Percentiles rank a stretch among this genome's conserved stretches.
Conservation (phyloP, 1,140 invertebrate species). For the Bactericera cockerelli region DNA sequence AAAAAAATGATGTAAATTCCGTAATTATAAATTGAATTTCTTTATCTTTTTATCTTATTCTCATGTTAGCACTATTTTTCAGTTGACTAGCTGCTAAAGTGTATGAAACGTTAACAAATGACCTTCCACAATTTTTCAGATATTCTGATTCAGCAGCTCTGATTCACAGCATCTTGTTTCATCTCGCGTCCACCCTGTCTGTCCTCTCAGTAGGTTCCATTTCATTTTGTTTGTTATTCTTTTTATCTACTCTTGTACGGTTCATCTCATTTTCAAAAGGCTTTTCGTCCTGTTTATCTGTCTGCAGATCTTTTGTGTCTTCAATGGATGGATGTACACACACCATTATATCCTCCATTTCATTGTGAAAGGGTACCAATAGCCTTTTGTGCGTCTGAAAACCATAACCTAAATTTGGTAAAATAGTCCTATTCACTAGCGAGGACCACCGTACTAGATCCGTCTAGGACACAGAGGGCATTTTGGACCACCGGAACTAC, state of each 20-base stretch:
- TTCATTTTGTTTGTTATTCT: not conserved
- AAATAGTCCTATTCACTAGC: not conserved
- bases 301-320: not conserved
- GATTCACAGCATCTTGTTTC: not conserved
- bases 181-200: not conserved
- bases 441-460: too few species aligned
- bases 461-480: too few species aligned
- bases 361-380: not conserved
- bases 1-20: too few species aligned
- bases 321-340: not conserved
- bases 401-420: slow-evolving; percentile 6
- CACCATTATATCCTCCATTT: not conserved
- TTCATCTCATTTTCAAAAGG: not conserved
- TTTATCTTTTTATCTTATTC: too few species aligned
- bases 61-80: too few species aligned
- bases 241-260: not conserved
- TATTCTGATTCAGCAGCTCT: not conserved
- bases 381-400: not conserved
- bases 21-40: too few species aligned
- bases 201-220: slow-evolving; percentile 2
- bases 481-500: too few species aligned
- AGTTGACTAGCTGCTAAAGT: too few species aligned
- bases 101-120: too few species aligned
- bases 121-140: too few species aligned
- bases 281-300: slow-evolving; percentile 6